Base-by-base conservation (phyloP, 2,888 invertebrate species). In the Macrosoma leucophasiata region DNA sequence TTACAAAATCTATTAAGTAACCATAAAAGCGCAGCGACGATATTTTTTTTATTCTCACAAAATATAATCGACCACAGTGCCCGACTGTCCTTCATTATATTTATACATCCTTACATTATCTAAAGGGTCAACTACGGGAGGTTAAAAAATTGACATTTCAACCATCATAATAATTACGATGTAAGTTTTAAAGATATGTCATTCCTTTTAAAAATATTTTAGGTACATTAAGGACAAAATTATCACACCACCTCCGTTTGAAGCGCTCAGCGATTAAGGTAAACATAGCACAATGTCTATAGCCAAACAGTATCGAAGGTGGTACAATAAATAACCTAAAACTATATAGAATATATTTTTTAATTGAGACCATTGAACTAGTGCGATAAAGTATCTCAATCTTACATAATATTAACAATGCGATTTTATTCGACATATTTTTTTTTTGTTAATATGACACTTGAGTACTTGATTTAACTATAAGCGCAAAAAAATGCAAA, bases 181-280 rank as follows among this genome's bases (percentile, higher is more conserved):
- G 45, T 33, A 41, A 45, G 49, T 58, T 54, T 61, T 50, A 60
- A 58, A 57, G 75, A 76, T 75, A 75, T 76, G 76, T 74, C 60
- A 29, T n/a, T n/a, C n/a, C n/a, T n/a, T n/a, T n/a, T n/a, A n/a
- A n/a, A n/a, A n/a, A n/a, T n/a, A n/a, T n/a, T n/a, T n/a, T n/a
- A n/a, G n/a, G n/a, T n/a, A n/a, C n/a, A n/a, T n/a, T n/a, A n/a
- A n/a, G n/a, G n/a, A n/a, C n/a, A n/a, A n/a, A n/a, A n/a, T n/a
- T n/a, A n/a, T n/a, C n/a, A n/a, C n/a, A n/a, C n/a, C n/a, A n/a
- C n/a, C n/a, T n/a, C n/a, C n/a, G n/a, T n/a, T n/a, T n/a, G n/a
- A n/a, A n/a, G n/a, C n/a, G n/a, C n/a, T n/a, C n/a, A n/a, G n/a
- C n/a, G n/a, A n/a, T n/a, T n/a, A n/a, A n/a, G n/a, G n/a, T n/a